Percentiles rank a stretch among this genome's conserved stretches.
Evolutionary conservation across 1,140 invertebrate genomes (phyloP).

Genomic region (Nephotettix cincticeps): DNA sequence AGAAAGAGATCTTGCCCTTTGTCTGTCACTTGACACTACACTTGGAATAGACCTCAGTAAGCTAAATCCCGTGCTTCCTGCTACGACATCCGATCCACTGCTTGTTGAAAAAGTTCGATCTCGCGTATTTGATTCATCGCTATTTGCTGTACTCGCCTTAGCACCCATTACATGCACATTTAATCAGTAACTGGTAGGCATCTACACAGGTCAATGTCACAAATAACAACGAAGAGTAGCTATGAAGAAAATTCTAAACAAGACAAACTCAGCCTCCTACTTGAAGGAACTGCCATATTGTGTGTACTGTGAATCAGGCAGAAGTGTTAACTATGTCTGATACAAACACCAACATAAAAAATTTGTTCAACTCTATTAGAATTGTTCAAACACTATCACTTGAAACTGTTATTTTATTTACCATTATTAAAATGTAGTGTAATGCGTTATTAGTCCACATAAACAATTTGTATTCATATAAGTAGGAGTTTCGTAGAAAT

Average conservation of each 20-base stretch:
- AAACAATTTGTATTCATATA: no score
- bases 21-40: conserved; percentile 67
- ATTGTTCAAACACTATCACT: no score
- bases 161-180: conserved; percentile 64
- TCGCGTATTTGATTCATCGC: conserved; percentile 67
- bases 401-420: no score
- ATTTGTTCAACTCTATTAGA: not conserved
- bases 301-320: not conserved
- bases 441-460: no score
- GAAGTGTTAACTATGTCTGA: not conserved
- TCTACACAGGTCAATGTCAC: not conserved
- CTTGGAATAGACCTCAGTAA: conserved; percentile 70
- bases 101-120: conserved; percentile 75
- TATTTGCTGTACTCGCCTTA: conserved; percentile 75
- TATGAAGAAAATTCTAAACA: not conserved
- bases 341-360: not conserved
- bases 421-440: no score
- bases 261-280: not conserved
- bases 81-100: conserved; percentile 58
- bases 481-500: no score
- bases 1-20: conserved; percentile 76
- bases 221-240: not conserved
- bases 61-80: conserved; percentile 64
- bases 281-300: conserved; percentile 8
- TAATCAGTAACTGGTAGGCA: conserved; percentile 19